phyloP scores from a whole-genome alignment of 2,888 invertebrate species.

The Adelphocoris suturalis region DNA sequence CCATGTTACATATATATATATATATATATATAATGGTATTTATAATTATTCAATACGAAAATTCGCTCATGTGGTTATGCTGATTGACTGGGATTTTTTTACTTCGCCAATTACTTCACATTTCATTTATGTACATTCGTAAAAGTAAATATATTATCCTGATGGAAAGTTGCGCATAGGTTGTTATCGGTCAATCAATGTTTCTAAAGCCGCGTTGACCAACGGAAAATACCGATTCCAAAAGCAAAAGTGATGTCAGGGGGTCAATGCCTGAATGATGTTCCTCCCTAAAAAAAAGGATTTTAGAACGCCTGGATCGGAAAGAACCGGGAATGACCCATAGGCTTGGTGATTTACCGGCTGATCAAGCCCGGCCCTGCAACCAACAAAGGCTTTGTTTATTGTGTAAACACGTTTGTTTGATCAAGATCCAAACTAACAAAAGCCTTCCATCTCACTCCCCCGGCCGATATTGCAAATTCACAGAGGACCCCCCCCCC shows the following conservation, averaged over 20 bases:
- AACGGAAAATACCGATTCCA: no score
- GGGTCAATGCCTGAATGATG: background rate
- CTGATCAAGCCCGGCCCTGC: slow-evolving; percentile 22
- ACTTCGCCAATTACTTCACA: no score
- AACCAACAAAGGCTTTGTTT: slow-evolving; percentile 54
- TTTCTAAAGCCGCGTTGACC: no score
- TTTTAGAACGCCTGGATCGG: background rate
- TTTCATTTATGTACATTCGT: no score
- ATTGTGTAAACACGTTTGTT: slow-evolving; percentile 62
- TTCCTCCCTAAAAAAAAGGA: background rate
- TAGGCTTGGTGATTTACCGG: slow-evolving; percentile 11
- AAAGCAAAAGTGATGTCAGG: background rate
- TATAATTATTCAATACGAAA: no score
- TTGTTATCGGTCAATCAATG: no score
- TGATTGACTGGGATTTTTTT: no score
- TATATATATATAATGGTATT: no score
- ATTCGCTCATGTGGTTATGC: no score
- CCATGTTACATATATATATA: no score
- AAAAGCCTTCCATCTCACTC: slow-evolving; percentile 29
- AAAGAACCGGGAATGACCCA: slow-evolving; percentile 12
- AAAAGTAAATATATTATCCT: no score
- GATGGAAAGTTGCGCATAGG: no score
- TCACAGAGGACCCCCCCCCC: slow-evolving; percentile 8
- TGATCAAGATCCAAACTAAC: slow-evolving; percentile 60
- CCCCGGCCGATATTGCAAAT: slow-evolving; percentile 14